phyloP scores from a whole-genome alignment of 2,113 vertebrate species.

The Gila orcuttii region DNA sequence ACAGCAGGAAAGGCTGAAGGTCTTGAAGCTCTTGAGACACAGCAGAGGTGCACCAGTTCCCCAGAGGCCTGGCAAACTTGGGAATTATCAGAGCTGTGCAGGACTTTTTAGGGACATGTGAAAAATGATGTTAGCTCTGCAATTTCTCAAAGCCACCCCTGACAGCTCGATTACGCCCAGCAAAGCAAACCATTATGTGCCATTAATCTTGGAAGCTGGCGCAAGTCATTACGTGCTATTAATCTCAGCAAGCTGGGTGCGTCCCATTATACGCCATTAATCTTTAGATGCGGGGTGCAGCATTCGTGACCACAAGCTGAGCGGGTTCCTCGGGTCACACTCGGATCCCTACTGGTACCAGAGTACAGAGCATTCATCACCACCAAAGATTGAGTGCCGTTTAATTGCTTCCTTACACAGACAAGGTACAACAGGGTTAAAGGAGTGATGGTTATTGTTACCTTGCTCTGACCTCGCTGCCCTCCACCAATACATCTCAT shows the following conservation, averaged over 20 bases:
- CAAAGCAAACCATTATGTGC: conserved; percentile 61
- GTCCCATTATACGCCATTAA: conserved; percentile 61
- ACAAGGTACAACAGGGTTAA: conserved; percentile 48
- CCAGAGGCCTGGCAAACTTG: conserved; percentile 14
- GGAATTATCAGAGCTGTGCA: background rate
- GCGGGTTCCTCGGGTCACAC: conserved; percentile 47
- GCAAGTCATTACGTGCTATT: conserved; percentile 58
- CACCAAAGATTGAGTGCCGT: conserved; percentile 31
- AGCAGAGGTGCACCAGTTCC: background rate
- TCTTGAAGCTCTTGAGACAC: background rate
- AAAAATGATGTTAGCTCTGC: conserved; percentile 58
- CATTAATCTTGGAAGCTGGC: conserved; percentile 65
- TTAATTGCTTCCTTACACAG: conserved; percentile 60
- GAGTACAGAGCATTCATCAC: conserved; percentile 49
- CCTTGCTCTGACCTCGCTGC: conserved; percentile 9
- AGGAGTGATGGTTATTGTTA: conserved; percentile 14
- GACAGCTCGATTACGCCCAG: conserved; percentile 62
- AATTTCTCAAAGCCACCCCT: conserved; percentile 57
- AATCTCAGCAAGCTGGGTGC: conserved; percentile 57
- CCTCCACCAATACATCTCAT: conserved; percentile 1
- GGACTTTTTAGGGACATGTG: conserved; percentile 44
- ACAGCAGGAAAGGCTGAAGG: background rate
- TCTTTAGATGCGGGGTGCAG: conserved; percentile 42
- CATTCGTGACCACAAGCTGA: conserved; percentile 29
- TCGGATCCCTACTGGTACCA: conserved; percentile 28